Evolutionary conservation across 1,140 invertebrate species (phyloP).

Genomic region (Antheraea pernyi): DNA sequence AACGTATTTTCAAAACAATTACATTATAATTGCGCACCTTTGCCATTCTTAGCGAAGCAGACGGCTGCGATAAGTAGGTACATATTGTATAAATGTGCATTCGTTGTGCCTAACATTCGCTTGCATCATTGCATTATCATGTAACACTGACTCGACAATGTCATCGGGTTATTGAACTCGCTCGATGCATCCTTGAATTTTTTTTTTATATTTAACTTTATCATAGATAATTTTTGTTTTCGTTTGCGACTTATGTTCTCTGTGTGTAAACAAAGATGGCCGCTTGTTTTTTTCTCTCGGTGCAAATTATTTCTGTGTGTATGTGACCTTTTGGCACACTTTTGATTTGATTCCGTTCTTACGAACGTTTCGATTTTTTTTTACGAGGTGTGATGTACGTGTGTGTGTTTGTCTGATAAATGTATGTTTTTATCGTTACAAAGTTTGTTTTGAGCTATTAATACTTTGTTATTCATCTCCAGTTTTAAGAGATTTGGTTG

Average conservation of each 20-base stretch:
- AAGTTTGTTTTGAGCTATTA: background rate
- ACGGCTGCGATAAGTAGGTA: slow-evolving; percentile 2
- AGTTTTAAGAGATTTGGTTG: background rate
- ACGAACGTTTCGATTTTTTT: slow-evolving; percentile 2
- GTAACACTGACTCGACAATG: slow-evolving; percentile 50
- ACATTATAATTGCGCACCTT: slow-evolving; percentile 11
- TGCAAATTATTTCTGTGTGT: background rate
- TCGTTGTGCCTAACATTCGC: slow-evolving; percentile 15
- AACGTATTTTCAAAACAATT: slow-evolving; percentile 7
- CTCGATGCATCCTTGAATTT: slow-evolving; percentile 52
- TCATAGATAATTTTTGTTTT: slow-evolving; percentile 61
- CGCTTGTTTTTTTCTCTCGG: background rate
- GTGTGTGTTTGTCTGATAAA: background rate
- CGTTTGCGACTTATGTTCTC: slow-evolving; percentile 24
- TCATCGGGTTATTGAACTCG: slow-evolving; percentile 64
- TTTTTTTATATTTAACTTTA: slow-evolving; percentile 39
- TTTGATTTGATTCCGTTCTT: slow-evolving; percentile 4
- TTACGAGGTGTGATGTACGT: background rate
- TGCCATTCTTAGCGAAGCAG: background rate
- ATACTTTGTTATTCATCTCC: background rate
- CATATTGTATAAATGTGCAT: background rate
- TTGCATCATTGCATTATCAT: slow-evolving; percentile 52
- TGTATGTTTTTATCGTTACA: background rate
- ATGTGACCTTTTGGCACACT: slow-evolving; percentile 13
- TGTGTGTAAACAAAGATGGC: slow-evolving; percentile 20